Percentiles rank a stretch among this genome's conserved stretches.
Evolutionary conservation across 2,888 invertebrate species (phyloP).

Genomic region (Eristalis arbustorum): DNA sequence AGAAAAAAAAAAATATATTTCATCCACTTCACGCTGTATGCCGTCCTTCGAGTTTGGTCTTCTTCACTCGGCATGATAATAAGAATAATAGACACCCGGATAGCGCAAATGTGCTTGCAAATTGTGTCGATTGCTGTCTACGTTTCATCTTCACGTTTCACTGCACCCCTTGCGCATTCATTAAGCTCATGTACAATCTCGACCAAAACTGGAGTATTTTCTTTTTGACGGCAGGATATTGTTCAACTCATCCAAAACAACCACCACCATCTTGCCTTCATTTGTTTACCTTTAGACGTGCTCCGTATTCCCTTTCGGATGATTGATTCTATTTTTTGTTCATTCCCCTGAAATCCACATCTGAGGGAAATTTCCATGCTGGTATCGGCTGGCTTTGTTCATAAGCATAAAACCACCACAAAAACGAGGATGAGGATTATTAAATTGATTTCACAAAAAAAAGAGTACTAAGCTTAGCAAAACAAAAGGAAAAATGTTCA

Average conservation of each 20-base stretch:
- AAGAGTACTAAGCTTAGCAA: neutral
- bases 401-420: neutral
- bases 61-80: neutral
- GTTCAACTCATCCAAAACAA: neutral
- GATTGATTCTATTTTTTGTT: slow-evolving; percentile 53
- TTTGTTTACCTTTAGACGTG: slow-evolving; percentile 24
- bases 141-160: neutral
- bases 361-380: neutral
- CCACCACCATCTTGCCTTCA: neutral
- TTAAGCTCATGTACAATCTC: neutral
- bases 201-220: too few species aligned
- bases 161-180: neutral
- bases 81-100: slow-evolving; percentile 13
- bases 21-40: too few species aligned
- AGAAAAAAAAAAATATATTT: too few species aligned
- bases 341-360: neutral
- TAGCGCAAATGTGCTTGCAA: slow-evolving; percentile 30
- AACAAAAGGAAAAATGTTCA: neutral
- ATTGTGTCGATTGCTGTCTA: slow-evolving; percentile 33
- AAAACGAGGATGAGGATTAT: slow-evolving; percentile 22
- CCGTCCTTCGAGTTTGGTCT: neutral
- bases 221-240: too few species aligned
- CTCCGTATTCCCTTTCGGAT: slow-evolving; percentile 29
- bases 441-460: slow-evolving; percentile 25
- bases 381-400: neutral